phyloP scores from a whole-genome alignment of 2,113 vertebrate genomes.

The Peromyscus maniculatus region DNA sequence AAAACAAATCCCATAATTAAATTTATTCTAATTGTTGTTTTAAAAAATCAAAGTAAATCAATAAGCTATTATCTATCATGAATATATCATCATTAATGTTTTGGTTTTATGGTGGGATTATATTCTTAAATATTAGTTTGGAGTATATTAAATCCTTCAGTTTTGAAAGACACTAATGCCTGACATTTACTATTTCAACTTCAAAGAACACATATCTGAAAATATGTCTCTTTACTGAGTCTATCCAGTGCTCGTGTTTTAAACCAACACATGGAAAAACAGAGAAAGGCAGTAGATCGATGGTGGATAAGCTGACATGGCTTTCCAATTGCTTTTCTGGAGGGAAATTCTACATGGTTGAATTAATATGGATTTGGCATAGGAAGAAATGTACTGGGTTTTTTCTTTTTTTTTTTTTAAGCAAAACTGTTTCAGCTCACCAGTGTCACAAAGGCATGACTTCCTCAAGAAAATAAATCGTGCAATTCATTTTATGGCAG shows the following conservation, averaged over 20 bases:
- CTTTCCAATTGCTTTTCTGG: slow-evolving; percentile 11
- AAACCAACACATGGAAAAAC: neutral
- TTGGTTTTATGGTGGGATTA: neutral
- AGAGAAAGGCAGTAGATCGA: neutral
- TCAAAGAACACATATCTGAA: slow-evolving; percentile 3
- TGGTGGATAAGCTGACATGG: neutral
- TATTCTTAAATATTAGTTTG: slow-evolving; percentile 35
- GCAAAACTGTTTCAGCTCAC: slow-evolving; percentile 43
- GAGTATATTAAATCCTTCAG: neutral
- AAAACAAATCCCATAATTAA: neutral
- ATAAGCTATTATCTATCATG: neutral
- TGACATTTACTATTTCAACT: neutral
- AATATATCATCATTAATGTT: neutral
- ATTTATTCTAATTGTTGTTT: neutral
- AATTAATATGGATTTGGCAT: neutral
- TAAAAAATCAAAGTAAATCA: neutral
- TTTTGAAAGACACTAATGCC: neutral
- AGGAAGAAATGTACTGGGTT: neutral
- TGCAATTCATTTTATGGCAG: slow-evolving; percentile 75
- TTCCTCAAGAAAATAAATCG: slow-evolving; percentile 77
- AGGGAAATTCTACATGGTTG: slow-evolving; percentile 36
- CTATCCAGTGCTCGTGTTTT: neutral
- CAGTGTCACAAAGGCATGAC: slow-evolving; percentile 46
- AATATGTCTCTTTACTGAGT: neutral
- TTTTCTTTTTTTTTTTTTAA: neutral